Base-by-base conservation (phyloP, 2,888 invertebrate genomes). In the Cynaeus angustus region DNA sequence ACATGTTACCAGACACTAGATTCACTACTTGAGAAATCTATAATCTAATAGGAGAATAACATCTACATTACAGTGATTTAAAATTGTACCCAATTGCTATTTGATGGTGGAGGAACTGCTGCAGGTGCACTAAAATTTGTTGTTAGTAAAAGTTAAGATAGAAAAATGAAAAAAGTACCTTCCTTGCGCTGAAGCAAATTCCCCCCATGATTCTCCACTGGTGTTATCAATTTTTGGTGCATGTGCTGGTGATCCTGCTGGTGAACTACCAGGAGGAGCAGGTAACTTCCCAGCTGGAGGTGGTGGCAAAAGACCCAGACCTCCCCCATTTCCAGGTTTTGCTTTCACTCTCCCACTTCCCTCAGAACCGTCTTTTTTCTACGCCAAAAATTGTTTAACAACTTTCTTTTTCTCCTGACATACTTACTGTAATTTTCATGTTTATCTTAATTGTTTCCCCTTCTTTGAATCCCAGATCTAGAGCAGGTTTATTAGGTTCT, bases 391-490 rank as follows among this genome's bases (percentile, higher is more conserved):
- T 12, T 5, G 13, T 41, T 26, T 45, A 62, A 62, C 59, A n/a
- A 43, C 26, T 21, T 4, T 10, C 28, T 30, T 55, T 58, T 16
- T n/a, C n/a, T 5, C 41, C 12, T 12, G n/a, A n/a, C n/a, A 41
- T 41, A 41, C 87, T 85, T 88, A 96, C 96, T 74, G 96, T 95
- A 75, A 97, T 96, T 87, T 96, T 95, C 94, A 99, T 96, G 83
- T 98, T 99, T 71, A 99, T 98, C 87, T 97, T 99, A 75, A 99
- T 99, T 0, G 99, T 99, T 88, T 99, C 97, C 13, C 99, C 99
- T 82, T 99, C 99, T 83, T 99, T 99, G 84, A 99, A 99, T 53
- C 98, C 94, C 62, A 99, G 89, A 88, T 99, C 98, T 43, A 99
- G 87, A 78, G 96, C 93, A 73, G 93, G 94, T 70, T 90, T 91